These are phyloP conservation scores for Falco columbarius DNA, from an alignment of 2,797 vertebrate species.

Conservation along the genomic window DNA sequence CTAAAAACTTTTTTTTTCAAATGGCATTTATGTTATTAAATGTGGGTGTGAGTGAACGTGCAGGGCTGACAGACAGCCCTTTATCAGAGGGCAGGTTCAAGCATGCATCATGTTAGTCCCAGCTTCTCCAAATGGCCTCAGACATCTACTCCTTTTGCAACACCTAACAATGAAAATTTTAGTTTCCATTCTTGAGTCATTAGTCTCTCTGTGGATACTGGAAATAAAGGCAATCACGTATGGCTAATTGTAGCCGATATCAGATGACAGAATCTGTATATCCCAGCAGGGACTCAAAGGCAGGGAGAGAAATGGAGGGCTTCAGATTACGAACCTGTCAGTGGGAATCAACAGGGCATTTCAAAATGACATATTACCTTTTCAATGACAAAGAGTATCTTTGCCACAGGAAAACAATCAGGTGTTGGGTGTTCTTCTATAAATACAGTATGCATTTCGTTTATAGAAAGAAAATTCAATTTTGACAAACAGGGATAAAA, in stretches of 20 bases:
- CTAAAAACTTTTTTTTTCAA: neutral
- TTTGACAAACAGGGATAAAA: neutral
- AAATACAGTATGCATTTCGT: neutral
- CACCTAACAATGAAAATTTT: neutral
- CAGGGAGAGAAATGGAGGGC: neutral
- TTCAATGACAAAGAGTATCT: neutral
- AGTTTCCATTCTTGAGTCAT: slow-evolving; percentile 17
- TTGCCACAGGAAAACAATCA: neutral
- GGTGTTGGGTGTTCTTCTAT: neutral
- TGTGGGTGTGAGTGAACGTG: neutral
- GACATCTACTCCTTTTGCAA: neutral
- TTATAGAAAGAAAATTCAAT: neutral
- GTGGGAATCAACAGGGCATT: neutral
- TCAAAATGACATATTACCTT: neutral
- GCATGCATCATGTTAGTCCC: neutral
- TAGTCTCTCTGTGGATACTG: slow-evolving; percentile 3
- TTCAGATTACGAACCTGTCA: neutral
- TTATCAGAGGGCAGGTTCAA: neutral
- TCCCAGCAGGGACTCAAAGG: neutral
- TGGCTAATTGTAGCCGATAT: slow-evolving; percentile 14
- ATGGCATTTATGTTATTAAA: neutral
- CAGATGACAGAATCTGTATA: neutral
- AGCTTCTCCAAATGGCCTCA: neutral
- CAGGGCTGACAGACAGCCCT: neutral
- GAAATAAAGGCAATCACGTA: neutral